phyloP scores from a whole-genome alignment of 2,797 vertebrate species.

The Phrynocephalus forsythii region DNA sequence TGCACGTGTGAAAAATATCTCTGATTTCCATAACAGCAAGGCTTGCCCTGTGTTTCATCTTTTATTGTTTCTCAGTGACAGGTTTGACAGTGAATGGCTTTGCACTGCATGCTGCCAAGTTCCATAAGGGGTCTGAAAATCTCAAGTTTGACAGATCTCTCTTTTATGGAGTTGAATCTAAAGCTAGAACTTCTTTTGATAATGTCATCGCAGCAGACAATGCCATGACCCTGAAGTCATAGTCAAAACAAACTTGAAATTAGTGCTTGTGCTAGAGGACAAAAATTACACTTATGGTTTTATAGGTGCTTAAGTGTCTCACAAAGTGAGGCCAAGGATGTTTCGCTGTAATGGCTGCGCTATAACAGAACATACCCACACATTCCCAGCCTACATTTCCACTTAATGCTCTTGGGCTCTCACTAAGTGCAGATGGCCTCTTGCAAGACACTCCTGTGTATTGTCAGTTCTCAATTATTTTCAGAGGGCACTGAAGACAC shows the following conservation, averaged over 20 bases:
- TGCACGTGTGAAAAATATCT: not conserved
- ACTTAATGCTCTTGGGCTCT: conserved; percentile 1
- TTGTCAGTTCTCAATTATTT: conserved; percentile 26
- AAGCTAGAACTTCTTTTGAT: not conserved
- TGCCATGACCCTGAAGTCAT: not conserved
- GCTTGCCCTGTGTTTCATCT: conserved; percentile 10
- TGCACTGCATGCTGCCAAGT: not conserved
- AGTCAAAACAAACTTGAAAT: not conserved
- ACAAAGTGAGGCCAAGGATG: not conserved
- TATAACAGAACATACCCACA: not conserved
- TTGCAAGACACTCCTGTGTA: not conserved
- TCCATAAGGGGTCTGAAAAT: conserved; percentile 12
- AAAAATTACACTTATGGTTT: not conserved
- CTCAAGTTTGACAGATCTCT: conserved; percentile 3
- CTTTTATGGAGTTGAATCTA: conserved; percentile 3
- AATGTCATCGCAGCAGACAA: not conserved
- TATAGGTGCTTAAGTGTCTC: conserved; percentile 13
- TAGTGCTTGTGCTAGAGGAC: not conserved
- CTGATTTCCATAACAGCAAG: conserved; percentile 15
- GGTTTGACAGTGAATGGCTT: conserved; percentile 22
- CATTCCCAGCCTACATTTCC: not conserved
- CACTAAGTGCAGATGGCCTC: conserved; percentile 2
- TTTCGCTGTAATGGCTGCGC: conserved; percentile 11
- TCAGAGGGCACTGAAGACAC: conserved; percentile 30
- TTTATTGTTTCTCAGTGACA: conserved; percentile 24